Conservation (phyloP, 1,140 invertebrate species). For the Drosophila nebulosa region DNA sequence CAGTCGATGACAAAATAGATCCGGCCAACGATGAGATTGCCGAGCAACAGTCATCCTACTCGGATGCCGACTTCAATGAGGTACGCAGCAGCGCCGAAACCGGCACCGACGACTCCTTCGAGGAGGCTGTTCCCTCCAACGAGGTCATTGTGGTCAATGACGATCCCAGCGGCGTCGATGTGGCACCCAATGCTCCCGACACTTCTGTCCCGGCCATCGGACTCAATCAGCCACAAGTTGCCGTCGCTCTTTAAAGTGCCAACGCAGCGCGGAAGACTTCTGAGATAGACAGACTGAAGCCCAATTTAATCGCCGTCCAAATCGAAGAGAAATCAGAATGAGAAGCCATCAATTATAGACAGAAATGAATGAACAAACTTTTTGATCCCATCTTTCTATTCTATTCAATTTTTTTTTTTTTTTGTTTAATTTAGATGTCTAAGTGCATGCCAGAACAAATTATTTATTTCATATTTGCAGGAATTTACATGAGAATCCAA, state of each 20-base stretch:
- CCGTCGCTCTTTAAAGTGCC: slow-evolving; percentile 33
- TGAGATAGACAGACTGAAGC: slow-evolving; percentile 40
- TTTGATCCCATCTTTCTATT: not conserved
- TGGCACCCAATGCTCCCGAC: not conserved
- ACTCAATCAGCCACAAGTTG: slow-evolving; percentile 20
- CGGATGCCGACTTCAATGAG: slow-evolving; percentile 53
- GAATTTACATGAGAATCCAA: slow-evolving; percentile 51
- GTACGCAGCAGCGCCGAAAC: slow-evolving; percentile 65
- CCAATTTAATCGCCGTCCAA: slow-evolving; percentile 53
- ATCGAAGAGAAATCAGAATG: not conserved
- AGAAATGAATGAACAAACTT: not conserved
- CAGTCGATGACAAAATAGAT: slow-evolving; percentile 61
- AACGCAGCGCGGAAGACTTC: not conserved
- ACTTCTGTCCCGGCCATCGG: too few relatives aligned
- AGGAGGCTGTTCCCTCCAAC: slow-evolving; percentile 63
- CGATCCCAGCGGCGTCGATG: slow-evolving; percentile 32
- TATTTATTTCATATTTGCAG: slow-evolving; percentile 78
- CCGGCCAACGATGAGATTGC: slow-evolving; percentile 34
- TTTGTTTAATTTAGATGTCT: slow-evolving; percentile 44
- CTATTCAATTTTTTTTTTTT: not conserved
- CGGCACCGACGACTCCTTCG: slow-evolving; percentile 56
- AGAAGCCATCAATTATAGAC: slow-evolving; percentile 35
- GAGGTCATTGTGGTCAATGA: slow-evolving; percentile 74
- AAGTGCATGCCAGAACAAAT: slow-evolving; percentile 71
- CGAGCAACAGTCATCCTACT: not conserved